Base-by-base conservation (phyloP, 2,888 invertebrate genomes). In the Cotesia congregata region DNA sequence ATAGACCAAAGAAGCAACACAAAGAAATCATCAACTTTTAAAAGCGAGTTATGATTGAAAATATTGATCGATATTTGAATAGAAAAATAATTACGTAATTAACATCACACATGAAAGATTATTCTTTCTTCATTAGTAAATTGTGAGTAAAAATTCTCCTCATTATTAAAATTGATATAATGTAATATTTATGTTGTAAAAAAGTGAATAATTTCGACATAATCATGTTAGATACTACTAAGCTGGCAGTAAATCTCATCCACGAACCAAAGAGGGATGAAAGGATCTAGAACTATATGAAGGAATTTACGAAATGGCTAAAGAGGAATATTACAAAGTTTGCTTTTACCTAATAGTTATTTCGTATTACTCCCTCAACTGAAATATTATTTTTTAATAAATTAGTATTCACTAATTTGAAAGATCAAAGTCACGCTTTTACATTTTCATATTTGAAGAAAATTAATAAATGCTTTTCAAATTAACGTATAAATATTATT, bases 291-390 rank as follows among this genome's bases (percentile, higher is more conserved):
- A 61, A 71, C 60, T 72, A 64, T 72, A 72, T 65, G 72, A 65
- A 40, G 7, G 38, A 64, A 72, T 84, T 81, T 82, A 79, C 80
- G 75, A 75, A 78, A 79, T 72, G 77, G 69, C 74, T 77, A 73
- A 70, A 62, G 12, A 64, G 72, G 41, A 65, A 64, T 62, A 17
- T 41, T 64, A 12, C 12, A 41, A 64, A 40, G 41, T 64, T 72
- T 61, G 68, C 41, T 65, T 72, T 72, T 72, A 65, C 65, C 9
- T 50, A 12, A 12, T 50, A 50, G 9, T 50, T 50, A 50, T 4
- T 50, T 12, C 50, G 50, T 50, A 50, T 50, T 50, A 50, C 50
- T 50, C 7, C 12, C 12, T 50, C 12, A 3, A 12, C 12, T 50
- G 0, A 50, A 50, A 50, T 30, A 50, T 50, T 50, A 50, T 50